Evolutionary conservation across 2,113 vertebrate species (phyloP), one percentile per base, ranked within the genome.

Genomic region (Crotalus helleri): DNA sequence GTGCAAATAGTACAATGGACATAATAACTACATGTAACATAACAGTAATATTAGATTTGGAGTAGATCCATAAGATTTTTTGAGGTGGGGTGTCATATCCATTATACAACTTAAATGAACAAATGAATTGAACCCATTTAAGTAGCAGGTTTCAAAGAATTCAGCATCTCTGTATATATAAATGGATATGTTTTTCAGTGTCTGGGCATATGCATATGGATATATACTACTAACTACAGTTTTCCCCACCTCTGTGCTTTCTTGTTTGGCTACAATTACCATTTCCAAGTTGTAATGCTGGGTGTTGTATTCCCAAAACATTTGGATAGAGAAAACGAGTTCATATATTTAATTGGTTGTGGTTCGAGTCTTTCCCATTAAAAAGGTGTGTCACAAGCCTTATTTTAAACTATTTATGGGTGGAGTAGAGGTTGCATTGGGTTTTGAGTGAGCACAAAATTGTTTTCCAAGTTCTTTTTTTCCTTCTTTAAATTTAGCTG

Each of bases 371-470:
- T 95, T 96, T 95, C 96, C 94, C 96, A 88, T 69, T 91, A 29
- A 81, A 93, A 93, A 97, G 94, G 95, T 93, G 95, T 96, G 94
- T 95, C 95, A 97, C 93, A 94, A 93, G 91, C 13, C 53, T 85
- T 81, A 64, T 95, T 95, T 93, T 92, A 53, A 94, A 39, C 94
- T 92, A 90, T 94, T 91, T 93, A 93, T 46, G 87, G 93, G 93
- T 61, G 89, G 93, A 96, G 92, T 93, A 93, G 92, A 96, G 89
- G 57, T 94, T 96, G 46, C 1, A 8, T 59, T 59, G 95, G 93
- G 92, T 97, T 97, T 94, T 96, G 95, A 96, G 95, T 96, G 95
- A 97, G 94, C 17, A 93, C 90, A 93, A 94, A 96, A 97, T 95
- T 95, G 92, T 95, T 97, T 95, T 96, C 95, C 93, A 96, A 96